These are phyloP conservation scores for Brassicogethes aeneus DNA, from an alignment of 2,888 invertebrate genomes.

Conservation along the genomic window DNA sequence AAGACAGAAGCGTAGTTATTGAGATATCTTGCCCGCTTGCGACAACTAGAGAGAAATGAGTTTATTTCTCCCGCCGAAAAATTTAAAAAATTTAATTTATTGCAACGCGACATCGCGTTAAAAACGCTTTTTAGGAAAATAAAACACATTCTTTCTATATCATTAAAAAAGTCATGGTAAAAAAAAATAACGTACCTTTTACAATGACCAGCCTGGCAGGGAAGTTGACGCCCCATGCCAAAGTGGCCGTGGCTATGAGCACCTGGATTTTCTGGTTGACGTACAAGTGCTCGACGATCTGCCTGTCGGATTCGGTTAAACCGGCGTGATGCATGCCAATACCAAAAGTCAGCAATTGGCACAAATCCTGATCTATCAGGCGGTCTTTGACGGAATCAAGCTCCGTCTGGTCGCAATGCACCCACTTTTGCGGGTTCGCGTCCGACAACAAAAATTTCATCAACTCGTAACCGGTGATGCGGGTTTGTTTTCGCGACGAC, in stretches of 20 bases:
- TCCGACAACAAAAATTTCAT: slow-evolving; percentile 87
- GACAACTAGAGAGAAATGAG: too few relatives aligned
- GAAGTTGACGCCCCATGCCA: slow-evolving; percentile 99
- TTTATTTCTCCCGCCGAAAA: too few relatives aligned
- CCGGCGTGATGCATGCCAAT: slow-evolving; percentile 99
- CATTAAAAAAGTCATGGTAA: too few relatives aligned
- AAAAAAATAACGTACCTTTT: too few relatives aligned
- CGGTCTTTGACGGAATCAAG: slow-evolving; percentile 69
- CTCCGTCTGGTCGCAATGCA: slow-evolving; percentile 77
- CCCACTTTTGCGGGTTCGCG: slow-evolving; percentile 90
- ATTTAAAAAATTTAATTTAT: too few relatives aligned
- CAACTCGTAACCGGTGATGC: slow-evolving; percentile 91
- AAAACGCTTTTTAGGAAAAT: too few relatives aligned
- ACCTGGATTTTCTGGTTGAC: slow-evolving; percentile 94
- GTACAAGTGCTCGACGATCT: slow-evolving; percentile 87
- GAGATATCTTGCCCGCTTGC: too few relatives aligned
- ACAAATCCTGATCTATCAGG: slow-evolving; percentile 80
- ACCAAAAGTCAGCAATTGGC: slow-evolving; percentile 90
- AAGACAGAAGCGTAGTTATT: too few relatives aligned
- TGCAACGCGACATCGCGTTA: too few relatives aligned
- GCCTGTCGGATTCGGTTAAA: slow-evolving; percentile 84
- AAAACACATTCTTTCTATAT: too few relatives aligned
- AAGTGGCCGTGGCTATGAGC: slow-evolving; percentile 90
- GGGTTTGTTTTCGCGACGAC: slow-evolving; percentile 92
- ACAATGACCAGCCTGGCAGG: slow-evolving; percentile 98